Percentiles rank a stretch among this genome's conserved stretches.
Conservation (phyloP, 2,113 vertebrate genomes). For the Neomonachus schauinslandi region DNA sequence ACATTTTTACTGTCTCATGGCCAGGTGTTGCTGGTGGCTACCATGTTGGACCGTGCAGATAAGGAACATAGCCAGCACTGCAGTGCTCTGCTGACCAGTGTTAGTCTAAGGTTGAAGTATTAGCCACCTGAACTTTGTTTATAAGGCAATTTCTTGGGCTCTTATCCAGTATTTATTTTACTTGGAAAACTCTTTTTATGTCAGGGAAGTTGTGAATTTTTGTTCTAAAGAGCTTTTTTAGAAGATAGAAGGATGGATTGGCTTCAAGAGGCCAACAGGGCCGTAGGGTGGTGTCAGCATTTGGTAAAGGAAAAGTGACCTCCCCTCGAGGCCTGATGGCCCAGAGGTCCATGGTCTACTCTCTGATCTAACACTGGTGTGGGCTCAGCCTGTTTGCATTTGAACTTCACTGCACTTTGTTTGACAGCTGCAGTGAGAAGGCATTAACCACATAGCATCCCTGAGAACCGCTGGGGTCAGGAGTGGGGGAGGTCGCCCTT, state of each 20-base stretch:
- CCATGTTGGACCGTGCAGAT: fast-evolving
- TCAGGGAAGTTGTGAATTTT: not conserved
- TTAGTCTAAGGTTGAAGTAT: not conserved
- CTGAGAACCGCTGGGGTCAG: fast-evolving
- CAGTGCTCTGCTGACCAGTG: not conserved
- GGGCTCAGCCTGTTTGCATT: not conserved
- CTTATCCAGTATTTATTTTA: not conserved
- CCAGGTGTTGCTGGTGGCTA: not conserved
- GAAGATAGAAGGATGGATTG: not conserved
- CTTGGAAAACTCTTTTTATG: not conserved
- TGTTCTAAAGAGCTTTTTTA: not conserved
- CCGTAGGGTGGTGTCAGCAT: fast-evolving
- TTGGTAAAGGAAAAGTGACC: not conserved
- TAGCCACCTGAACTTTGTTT: not conserved
- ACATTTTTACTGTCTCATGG: fast-evolving
- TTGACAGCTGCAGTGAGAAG: not conserved
- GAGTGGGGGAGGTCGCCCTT: not conserved
- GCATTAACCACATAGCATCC: fast-evolving
- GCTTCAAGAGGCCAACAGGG: not conserved
- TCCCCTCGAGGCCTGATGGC: not conserved
- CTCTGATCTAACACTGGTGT: fast-evolving
- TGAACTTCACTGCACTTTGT: not conserved
- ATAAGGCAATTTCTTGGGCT: not conserved
- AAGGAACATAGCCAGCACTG: fast-evolving
- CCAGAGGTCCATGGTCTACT: not conserved